Percentiles rank a stretch among this genome's conserved stretches.
Evolutionary conservation across 2,888 invertebrate species (phyloP).

Genomic region (Chironomus tentans): DNA sequence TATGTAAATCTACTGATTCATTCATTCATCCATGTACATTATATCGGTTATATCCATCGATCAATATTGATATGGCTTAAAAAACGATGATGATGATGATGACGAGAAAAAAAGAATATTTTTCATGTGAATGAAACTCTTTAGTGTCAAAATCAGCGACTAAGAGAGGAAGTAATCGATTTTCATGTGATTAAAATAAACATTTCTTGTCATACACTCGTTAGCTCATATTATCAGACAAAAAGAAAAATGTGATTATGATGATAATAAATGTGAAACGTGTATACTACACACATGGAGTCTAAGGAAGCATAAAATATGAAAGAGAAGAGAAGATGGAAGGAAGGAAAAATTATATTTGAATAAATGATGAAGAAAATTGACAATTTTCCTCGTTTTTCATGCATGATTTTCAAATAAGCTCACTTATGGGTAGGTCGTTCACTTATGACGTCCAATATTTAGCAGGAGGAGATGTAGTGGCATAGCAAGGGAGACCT

Average conservation of each 20-base stretch:
- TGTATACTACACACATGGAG: neutral
- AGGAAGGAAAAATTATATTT: neutral
- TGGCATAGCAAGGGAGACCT: no score
- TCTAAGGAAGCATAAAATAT: no score
- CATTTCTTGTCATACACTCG: neutral
- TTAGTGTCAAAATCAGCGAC: neutral
- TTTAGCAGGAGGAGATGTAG: no score
- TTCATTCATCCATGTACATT: neutral
- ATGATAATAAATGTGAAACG: neutral
- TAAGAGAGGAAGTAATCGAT: neutral
- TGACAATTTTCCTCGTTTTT: neutral
- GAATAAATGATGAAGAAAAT: conserved; percentile 15
- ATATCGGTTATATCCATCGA: neutral
- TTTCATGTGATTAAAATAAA: conserved; percentile 14
- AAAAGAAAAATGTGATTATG: no score
- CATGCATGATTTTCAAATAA: neutral
- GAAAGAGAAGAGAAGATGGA: neutral
- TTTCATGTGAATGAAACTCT: neutral
- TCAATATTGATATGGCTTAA: conserved; percentile 1
- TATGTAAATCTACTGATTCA: neutral
- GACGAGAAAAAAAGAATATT: neutral
- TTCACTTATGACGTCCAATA: no score
- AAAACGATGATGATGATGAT: neutral
- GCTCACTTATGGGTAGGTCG: neutral
- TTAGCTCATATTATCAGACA: no score